Base-by-base conservation (phyloP, 2,888 invertebrate genomes). In the Zaprionus bogoriensis region DNA sequence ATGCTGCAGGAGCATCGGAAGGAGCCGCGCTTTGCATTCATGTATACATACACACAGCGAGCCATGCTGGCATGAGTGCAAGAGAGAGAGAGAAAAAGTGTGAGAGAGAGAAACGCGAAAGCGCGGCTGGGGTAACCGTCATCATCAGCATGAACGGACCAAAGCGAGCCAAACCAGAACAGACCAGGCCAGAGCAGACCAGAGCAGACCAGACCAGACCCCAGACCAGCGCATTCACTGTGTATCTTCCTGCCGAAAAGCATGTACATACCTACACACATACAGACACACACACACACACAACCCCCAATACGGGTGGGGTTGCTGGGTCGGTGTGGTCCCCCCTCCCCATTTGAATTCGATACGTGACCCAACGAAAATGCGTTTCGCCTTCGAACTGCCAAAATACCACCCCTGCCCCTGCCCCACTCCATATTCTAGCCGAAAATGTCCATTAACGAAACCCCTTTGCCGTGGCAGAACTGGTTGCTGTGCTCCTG, bases 11-110 rank as follows among this genome's bases (percentile, higher is more conserved):
- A 82, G 79, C 83, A 66, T 66, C 77, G 72, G 52, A 65, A 67
- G 71, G 76, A 77, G 84, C 81, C 87, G 74, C 87, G 80, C 78
- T 80, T 87, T 80, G 81, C 82, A 87, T 85, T 87, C 59, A 59
- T 81, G 85, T 81, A 85, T 86, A 82, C 76, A 85, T 69, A 83
- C 86, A 85, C 79, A 82, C 53, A 54, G n/a, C 39, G 41, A 45
- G 54, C 70, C 64, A n/a, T n/a, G n/a, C n/a, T n/a, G n/a, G n/a
- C n/a, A n/a, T n/a, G n/a, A 27, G 27, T 2, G 9, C 27, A 9
- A 10, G 10, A 27, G 27, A 9, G 10, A 27, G 27, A 27, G 27
- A 27, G 3, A 27, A 9, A 14, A 14, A 32, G 32, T 14, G 32
- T 14, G 44, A 28, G 51, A 58, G 30, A 22, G 50, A 22, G 17